A percentile compares a stretch with the other conserved stretches of the same genome.
These are phyloP conservation scores for Columbina picui DNA, from an alignment of 2,113 vertebrate genomes.

Conservation along the genomic window DNA sequence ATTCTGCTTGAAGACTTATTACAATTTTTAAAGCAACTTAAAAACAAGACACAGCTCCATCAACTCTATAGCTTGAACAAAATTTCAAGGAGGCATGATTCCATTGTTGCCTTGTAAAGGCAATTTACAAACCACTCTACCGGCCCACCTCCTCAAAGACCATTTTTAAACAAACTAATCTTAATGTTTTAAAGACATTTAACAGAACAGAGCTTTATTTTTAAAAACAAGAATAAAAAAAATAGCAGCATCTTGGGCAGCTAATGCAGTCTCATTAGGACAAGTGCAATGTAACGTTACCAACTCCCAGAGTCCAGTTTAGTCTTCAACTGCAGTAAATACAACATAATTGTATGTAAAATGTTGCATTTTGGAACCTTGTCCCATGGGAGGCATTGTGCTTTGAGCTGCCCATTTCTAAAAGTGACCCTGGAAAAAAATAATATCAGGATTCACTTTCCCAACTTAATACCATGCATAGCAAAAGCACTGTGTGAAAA, in stretches of 20 bases:
- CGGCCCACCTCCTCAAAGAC: slow-evolving; percentile 74
- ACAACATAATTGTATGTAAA: slow-evolving; percentile 40
- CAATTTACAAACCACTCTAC: slow-evolving; percentile 75
- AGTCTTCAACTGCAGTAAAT: slow-evolving; percentile 2
- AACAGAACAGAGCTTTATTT: slow-evolving; percentile 78
- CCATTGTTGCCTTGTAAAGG: slow-evolving; percentile 79
- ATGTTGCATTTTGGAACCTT: slow-evolving; percentile 73
- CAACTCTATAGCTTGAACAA: slow-evolving; percentile 78
- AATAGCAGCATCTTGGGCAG: slow-evolving; percentile 85
- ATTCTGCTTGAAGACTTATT: slow-evolving; percentile 85
- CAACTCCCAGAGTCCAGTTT: slow-evolving; percentile 24
- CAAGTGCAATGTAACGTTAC: slow-evolving; percentile 63
- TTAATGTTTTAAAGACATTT: slow-evolving; percentile 82
- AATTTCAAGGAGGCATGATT: slow-evolving; percentile 79
- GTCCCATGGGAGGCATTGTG: slow-evolving; percentile 78
- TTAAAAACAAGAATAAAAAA: slow-evolving; percentile 72
- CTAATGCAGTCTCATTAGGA: slow-evolving; percentile 82
- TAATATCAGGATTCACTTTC: slow-evolving; percentile 63
- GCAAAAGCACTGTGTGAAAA: slow-evolving; percentile 80
- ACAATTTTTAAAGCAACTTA: slow-evolving; percentile 85
- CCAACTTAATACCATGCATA: slow-evolving; percentile 79
- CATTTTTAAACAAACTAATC: slow-evolving; percentile 77
- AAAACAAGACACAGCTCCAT: slow-evolving; percentile 81
- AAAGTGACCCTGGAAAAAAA: slow-evolving; percentile 69
- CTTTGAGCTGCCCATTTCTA: slow-evolving; percentile 76